Evolutionary conservation across 1,140 invertebrate genomes (phyloP).

Genomic region (Whitmania pigra): DNA sequence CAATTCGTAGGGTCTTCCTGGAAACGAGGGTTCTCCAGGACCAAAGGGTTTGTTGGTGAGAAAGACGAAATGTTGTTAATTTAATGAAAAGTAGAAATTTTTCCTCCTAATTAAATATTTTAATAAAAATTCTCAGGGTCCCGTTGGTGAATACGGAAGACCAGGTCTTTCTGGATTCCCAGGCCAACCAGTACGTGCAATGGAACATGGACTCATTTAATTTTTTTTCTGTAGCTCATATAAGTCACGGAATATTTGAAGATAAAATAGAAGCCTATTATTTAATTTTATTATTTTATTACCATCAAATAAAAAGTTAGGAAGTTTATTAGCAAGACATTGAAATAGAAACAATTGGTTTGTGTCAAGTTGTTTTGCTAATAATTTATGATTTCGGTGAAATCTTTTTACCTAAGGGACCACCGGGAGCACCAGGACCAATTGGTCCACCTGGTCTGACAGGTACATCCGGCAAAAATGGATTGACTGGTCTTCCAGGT

Average conservation of each 20-base stretch:
- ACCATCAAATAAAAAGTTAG: too few species aligned
- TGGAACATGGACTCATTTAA: background rate
- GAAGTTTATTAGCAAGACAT: too few species aligned
- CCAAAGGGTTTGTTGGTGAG: slow-evolving; percentile 21
- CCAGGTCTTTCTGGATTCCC: slow-evolving; percentile 14
- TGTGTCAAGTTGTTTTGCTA: background rate
- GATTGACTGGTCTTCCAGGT: slow-evolving; percentile 17
- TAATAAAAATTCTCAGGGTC: slow-evolving; percentile 11
- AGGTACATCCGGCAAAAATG: slow-evolving; percentile 14
- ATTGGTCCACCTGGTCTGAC: slow-evolving; percentile 20
- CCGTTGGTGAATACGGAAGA: slow-evolving; percentile 19
- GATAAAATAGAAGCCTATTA: too few species aligned
- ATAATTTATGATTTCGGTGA: too few species aligned
- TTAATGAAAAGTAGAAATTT: background rate
- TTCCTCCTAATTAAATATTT: background rate
- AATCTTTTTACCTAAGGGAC: slow-evolving; percentile 4
- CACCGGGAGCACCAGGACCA: slow-evolving; percentile 13
- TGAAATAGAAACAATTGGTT: background rate
- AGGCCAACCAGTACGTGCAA: slow-evolving; percentile 16
- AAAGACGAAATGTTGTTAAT: background rate
- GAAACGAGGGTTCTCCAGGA: slow-evolving; percentile 19
- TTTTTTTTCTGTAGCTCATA: background rate
- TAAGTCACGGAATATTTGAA: too few species aligned
- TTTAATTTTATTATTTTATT: too few species aligned
- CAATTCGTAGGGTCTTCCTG: slow-evolving; percentile 16